These are phyloP conservation scores for Apantesis nais DNA, from an alignment of 2,888 invertebrate species.

Conservation along the genomic window DNA sequence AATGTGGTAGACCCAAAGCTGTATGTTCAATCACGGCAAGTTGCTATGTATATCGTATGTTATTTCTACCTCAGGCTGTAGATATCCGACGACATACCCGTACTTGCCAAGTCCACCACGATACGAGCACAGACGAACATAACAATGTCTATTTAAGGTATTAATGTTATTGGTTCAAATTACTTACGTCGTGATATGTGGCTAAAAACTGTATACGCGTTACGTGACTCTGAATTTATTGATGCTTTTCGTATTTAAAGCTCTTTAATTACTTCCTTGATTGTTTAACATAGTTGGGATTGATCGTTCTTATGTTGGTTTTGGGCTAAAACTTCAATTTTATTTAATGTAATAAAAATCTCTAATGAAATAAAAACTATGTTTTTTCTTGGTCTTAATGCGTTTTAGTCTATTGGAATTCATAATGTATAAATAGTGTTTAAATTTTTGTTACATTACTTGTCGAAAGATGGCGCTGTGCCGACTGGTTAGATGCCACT, in stretches of 20 bases:
- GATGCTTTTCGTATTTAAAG: neutral
- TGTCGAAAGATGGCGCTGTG: too few relatives aligned
- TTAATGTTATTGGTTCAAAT: constrained; percentile 26
- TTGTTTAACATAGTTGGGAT: neutral
- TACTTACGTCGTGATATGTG: constrained; percentile 12
- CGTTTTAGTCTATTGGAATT: too few relatives aligned
- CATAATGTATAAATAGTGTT: too few relatives aligned
- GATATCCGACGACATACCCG: constrained; percentile 12
- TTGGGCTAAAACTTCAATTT: neutral
- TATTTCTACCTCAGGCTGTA: neutral
- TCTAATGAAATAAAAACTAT: neutral
- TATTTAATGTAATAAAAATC: neutral
- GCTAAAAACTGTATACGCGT: constrained; percentile 9
- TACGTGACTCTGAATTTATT: constrained; percentile 1
- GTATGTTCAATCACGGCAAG: too few relatives aligned
- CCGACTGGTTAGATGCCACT: too few relatives aligned
- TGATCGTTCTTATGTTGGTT: neutral
- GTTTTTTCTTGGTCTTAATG: neutral
- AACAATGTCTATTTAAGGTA: constrained; percentile 28
- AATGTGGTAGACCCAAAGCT: too few relatives aligned
- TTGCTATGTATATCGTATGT: neutral
- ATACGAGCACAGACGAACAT: constrained; percentile 26
- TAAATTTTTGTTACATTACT: too few relatives aligned
- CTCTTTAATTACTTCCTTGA: neutral
- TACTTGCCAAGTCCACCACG: constrained; percentile 24